phyloP scores from a whole-genome alignment of 2,797 vertebrate genomes.

The Hemitrygon akajei region DNA sequence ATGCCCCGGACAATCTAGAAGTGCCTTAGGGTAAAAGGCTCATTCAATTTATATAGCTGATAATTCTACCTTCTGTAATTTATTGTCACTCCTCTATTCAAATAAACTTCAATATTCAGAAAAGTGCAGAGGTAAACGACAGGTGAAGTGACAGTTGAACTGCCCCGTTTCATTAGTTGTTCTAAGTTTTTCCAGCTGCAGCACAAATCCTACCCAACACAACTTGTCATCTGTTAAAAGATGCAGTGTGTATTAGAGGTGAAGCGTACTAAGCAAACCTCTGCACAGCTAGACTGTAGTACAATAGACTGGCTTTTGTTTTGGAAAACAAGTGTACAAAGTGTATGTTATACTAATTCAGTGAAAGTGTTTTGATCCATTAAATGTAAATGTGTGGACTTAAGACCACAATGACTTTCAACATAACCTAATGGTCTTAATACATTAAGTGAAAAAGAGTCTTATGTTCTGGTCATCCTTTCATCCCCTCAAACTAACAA shows the following conservation, averaged over 20 bases:
- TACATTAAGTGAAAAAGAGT: not conserved
- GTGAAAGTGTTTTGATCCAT: not conserved
- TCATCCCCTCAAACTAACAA: constrained; percentile 52
- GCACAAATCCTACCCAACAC: not conserved
- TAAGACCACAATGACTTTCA: not conserved
- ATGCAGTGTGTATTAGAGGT: not conserved
- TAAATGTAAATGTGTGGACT: not conserved
- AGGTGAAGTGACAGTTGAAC: not conserved
- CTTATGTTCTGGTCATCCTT: not conserved
- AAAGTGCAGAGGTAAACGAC: not conserved
- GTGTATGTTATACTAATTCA: constrained; percentile 26
- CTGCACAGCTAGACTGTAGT: not conserved
- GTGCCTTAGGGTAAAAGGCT: not conserved
- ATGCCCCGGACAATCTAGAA: not conserved
- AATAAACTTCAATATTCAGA: not conserved
- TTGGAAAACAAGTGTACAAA: not conserved
- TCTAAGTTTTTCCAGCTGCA: not conserved
- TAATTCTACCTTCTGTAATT: not conserved
- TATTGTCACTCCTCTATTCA: not conserved
- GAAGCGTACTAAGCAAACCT: not conserved
- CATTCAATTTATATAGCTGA: not conserved
- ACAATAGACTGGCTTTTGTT: not conserved
- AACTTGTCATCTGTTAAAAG: not conserved
- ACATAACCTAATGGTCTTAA: constrained; percentile 4
- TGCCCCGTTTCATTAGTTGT: too few relatives aligned